Evolutionary conservation across 2,113 vertebrate species (phyloP), one percentile per base, ranked within the genome.

Genomic region (Neolamprologus fasciatus): DNA sequence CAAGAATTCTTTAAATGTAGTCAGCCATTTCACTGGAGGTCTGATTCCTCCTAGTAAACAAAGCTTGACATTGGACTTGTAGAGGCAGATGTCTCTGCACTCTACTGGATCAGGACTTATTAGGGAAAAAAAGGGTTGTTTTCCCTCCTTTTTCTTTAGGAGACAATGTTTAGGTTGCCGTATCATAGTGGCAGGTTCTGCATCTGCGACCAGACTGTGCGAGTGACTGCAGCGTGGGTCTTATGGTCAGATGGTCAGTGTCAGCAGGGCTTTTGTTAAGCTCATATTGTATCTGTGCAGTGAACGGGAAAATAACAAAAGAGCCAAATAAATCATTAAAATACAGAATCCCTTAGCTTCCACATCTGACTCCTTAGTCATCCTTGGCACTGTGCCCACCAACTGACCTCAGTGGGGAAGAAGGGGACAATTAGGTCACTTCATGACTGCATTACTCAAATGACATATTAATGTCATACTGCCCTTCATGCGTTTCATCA

Each of bases 321-420:
- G 93, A 81, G 86, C 89, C 84, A 94, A 94, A 94, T 96, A 93
- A 95, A 95, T 95, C 91, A 94, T 95, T 94, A 93, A 94, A 96
- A 95, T 87, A 84, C 89, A 88, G 80, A 93, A 93, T 91, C 93
- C 90, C 91, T 91, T 37, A 83, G 94, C 94, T 87, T 95, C 91
- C 90, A 93, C 94, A 94, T 93, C 93, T 94, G 95, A 95, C 94
- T 94, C 90, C 92, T 91, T 88, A 88, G 93, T 93, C 91, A 94
- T 92, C 90, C n/a, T 87, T 55, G 73, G 89, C 90, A 89, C 86
- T 37, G 82, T 63, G 93, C 87, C 79, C 85, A 88, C 84, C 89
- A 19, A 86, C 93, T 94, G 92, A 93, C 92, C 94, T 89, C 86
- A 78, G 84, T 47, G 47, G 85, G 87, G 85, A 88, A 85, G 85